Base-by-base conservation (phyloP, 2,888 invertebrate species). In the Apotomis capreana region DNA sequence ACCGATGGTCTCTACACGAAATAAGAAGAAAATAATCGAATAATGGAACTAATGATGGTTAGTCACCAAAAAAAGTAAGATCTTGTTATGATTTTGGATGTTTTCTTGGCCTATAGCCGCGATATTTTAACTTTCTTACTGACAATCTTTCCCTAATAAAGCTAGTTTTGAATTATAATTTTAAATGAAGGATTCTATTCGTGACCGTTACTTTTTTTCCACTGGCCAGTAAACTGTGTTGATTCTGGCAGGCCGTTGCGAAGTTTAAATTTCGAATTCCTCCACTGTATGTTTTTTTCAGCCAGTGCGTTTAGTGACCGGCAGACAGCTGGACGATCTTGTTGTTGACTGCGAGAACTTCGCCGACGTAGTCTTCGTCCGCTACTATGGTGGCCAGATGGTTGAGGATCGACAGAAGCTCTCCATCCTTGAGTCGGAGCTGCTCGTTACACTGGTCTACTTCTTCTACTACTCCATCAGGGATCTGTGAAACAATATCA, bases 271-370 rank as follows among this genome's bases (percentile, higher is more conserved):
- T 61, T 15, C 37, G 9, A 49, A 26, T 13, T 49, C 26, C 6
- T 51, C 12, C 52, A 60, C 15, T 63, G 44, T 68, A 1, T 26
- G 58, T 49, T 15, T n/a, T 63, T 49, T n/a, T 69, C n/a, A 44
- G 64, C 54, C 64, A 64, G 54, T 44, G 44, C 1, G 70, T 77
- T 83, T 87, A 87, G 46, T 82, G 83, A 36, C 89, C 92, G 73
- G 92, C 91, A 8, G 93, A 93, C 0, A 93, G 84, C 73, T 89
- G 86, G 0, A 91, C 92, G 81, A 98, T 95, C 80, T 95, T 95
- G 78, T 95, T 92, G 89, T 98, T 97, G 82, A 97, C 95, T 67
- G 95, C 95, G 78, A 97, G 89, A 64, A 97, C 92, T 87, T 97
- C 96, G 36, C 93, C 92, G 84, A 97, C 94, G 84, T 97, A 98